phyloP scores from a whole-genome alignment of 1,140 invertebrate species.

The Drosophila azteca region DNA sequence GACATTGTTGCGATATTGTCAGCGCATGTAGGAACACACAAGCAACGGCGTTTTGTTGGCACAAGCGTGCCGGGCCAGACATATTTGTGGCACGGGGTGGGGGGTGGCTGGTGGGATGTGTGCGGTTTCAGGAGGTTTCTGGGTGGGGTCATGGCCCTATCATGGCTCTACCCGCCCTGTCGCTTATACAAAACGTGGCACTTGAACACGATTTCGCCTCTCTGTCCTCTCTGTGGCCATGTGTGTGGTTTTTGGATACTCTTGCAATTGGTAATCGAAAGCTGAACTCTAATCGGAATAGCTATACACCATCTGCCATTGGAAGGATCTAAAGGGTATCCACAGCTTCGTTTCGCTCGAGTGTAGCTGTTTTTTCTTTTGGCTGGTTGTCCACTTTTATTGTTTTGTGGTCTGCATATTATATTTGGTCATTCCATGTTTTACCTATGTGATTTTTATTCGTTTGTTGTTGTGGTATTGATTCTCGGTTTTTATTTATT shows the following conservation, averaged over 20 bases:
- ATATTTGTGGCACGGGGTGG: conserved; percentile 16
- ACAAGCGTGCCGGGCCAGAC: conserved; percentile 50
- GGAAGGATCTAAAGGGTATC: too few relatives aligned
- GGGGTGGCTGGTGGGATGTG: conserved; percentile 7
- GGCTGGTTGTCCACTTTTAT: conserved; percentile 63
- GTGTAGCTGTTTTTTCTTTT: conserved; percentile 7
- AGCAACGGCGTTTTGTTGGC: conserved; percentile 64
- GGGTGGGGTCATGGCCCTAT: conserved; percentile 63
- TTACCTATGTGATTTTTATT: conserved; percentile 66
- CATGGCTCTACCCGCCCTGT: conserved; percentile 39
- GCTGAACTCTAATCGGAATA: too few relatives aligned
- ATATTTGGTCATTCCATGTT: conserved; percentile 77
- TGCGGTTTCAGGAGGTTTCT: neutral
- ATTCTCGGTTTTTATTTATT: conserved; percentile 68
- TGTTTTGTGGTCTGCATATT: conserved; percentile 76
- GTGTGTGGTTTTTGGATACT: conserved; percentile 13
- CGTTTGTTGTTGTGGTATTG: conserved; percentile 49
- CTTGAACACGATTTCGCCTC: conserved; percentile 61
- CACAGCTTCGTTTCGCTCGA: too few relatives aligned
- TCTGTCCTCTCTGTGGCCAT: neutral
- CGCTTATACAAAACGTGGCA: conserved; percentile 72
- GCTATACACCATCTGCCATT: too few relatives aligned
- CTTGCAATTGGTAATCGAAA: too few relatives aligned
- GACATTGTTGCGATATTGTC: conserved; percentile 77
- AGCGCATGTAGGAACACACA: conserved; percentile 65